Percentiles rank a stretch among this genome's conserved stretches.
Evolutionary conservation across 2,797 vertebrate genomes (phyloP).

Genomic region (Siniperca obscura): DNA sequence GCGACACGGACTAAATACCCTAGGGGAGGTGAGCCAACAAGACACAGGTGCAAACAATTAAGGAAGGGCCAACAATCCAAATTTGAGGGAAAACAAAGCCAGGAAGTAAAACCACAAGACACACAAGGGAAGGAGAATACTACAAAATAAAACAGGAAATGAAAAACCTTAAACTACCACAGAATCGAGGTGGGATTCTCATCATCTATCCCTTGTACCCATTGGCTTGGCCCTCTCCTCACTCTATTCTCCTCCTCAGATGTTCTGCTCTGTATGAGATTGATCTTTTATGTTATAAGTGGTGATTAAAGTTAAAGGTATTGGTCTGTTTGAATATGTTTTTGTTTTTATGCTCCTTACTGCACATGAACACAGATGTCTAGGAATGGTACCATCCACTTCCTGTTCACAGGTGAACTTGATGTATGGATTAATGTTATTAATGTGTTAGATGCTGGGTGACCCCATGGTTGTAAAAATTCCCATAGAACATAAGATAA

Average conservation of each 20-base stretch:
- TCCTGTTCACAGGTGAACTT: neutral
- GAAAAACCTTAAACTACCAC: too few species aligned
- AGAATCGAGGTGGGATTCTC: neutral
- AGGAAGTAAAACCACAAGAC: too few species aligned
- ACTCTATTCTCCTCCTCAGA: neutral
- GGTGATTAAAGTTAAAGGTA: neutral
- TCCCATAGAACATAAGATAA: conserved; percentile 18
- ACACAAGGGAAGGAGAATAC: too few species aligned
- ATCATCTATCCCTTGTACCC: neutral
- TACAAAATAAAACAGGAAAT: too few species aligned
- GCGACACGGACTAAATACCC: too few species aligned
- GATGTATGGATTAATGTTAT: neutral
- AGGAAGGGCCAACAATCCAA: too few species aligned
- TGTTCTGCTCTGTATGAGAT: neutral
- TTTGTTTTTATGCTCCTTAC: neutral
- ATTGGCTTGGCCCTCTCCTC: neutral
- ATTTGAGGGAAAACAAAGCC: too few species aligned
- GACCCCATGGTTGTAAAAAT: conserved; percentile 10
- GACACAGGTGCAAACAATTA: too few species aligned
- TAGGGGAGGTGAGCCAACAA: too few species aligned
- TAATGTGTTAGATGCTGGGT: neutral
- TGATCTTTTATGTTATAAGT: neutral
- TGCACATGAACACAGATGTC: neutral
- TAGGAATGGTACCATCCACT: neutral
- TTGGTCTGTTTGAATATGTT: neutral